A percentile compares a stretch with the other conserved stretches of the same genome.
phyloP scores from a whole-genome alignment of 2,113 vertebrate genomes.

The Isichthys henryi region DNA sequence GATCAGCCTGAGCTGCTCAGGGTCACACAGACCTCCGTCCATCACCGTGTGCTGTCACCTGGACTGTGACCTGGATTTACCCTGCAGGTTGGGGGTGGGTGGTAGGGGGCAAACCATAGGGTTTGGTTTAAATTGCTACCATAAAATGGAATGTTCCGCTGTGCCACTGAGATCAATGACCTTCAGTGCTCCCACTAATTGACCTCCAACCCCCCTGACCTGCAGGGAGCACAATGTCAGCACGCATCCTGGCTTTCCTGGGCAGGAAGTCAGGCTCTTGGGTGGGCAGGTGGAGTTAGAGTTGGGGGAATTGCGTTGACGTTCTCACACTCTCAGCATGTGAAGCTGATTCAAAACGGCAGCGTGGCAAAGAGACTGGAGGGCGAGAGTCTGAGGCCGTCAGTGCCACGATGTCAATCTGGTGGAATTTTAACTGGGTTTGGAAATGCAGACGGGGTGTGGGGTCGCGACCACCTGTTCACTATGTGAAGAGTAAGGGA shows the following conservation, averaged over 20 bases:
- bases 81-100: neutral
- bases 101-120: neutral
- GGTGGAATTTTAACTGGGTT: neutral
- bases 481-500: neutral
- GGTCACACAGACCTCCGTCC: neutral
- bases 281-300: neutral
- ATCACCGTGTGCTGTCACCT: neutral
- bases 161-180: neutral
- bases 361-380: neutral
- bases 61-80: neutral
- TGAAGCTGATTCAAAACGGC: neutral
- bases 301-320: neutral
- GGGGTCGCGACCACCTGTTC: neutral
- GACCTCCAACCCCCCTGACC: neutral
- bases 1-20: neutral
- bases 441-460: neutral
- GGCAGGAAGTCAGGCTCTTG: neutral
- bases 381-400: neutral
- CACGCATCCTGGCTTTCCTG: too few species aligned
- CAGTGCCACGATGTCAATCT: neutral
- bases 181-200: neutral
- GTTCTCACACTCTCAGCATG: neutral
- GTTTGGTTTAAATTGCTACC: neutral
- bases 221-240: neutral
- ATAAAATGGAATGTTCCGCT: neutral